These are phyloP conservation scores for Cloeon dipterum DNA, from an alignment of 2,888 invertebrate genomes.

Conservation along the genomic window DNA sequence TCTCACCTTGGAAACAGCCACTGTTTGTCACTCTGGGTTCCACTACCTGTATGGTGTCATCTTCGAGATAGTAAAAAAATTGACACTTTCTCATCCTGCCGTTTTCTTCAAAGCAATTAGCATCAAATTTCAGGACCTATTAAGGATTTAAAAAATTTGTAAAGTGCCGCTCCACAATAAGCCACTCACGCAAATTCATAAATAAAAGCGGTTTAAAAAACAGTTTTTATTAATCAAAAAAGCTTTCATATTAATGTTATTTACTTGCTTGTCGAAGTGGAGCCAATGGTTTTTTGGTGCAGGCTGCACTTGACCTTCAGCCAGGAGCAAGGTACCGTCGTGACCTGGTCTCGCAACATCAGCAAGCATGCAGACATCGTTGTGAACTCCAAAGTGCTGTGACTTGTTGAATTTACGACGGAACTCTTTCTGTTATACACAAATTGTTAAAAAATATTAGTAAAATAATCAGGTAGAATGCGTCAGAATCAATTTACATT, in stretches of 20 bases:
- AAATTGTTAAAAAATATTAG: too few species aligned
- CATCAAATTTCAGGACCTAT: neutral
- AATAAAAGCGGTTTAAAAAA: too few species aligned
- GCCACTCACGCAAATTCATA: too few species aligned
- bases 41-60: conserved; percentile 70
- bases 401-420: conserved; percentile 1
- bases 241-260: too few species aligned
- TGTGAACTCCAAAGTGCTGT: neutral
- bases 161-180: too few species aligned
- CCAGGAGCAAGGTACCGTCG: neutral
- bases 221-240: too few species aligned
- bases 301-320: neutral
- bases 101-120: neutral
- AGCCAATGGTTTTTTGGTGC: neutral
- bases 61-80: conserved; percentile 71
- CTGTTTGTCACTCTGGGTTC: conserved; percentile 67
- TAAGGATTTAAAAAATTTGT: too few species aligned
- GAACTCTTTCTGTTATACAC: neutral
- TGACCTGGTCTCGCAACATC: neutral
- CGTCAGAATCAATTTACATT: too few species aligned
- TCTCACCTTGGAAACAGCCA: conserved; percentile 21
- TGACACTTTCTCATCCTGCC: conserved; percentile 47
- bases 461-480: too few species aligned
- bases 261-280: neutral
- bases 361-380: neutral